Evolutionary conservation across 2,888 invertebrate genomes (phyloP).

Genomic region (Pandemis corylana): DNA sequence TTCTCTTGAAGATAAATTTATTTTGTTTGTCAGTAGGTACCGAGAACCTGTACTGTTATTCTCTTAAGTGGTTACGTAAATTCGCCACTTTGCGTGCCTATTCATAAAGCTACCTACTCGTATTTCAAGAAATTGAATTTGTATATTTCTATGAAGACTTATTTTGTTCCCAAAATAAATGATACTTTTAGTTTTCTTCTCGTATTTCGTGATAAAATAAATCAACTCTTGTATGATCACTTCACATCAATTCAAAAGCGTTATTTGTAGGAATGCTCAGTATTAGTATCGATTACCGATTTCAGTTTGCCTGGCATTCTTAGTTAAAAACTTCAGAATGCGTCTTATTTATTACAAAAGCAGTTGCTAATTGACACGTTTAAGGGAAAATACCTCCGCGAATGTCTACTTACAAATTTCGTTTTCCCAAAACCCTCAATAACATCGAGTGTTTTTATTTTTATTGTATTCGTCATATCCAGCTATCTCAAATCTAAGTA

Average conservation of each 20-base stretch:
- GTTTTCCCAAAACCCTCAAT: too few species aligned
- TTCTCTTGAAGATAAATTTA: not conserved
- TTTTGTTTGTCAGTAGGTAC: not conserved
- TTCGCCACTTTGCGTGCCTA: not conserved
- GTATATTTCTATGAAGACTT: not conserved
- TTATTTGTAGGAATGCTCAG: constrained; percentile 2
- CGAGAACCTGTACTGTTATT: too few species aligned
- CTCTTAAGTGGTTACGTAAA: not conserved
- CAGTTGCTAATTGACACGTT: too few species aligned
- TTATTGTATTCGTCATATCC: too few species aligned
- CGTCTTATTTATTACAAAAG: not conserved
- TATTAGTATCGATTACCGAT: constrained; percentile 8
- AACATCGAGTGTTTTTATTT: too few species aligned
- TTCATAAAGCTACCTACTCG: not conserved
- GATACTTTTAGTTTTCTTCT: not conserved
- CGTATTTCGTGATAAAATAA: not conserved
- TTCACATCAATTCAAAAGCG: not conserved
- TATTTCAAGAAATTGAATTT: not conserved
- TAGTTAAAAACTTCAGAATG: not conserved
- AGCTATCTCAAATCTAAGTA: too few species aligned
- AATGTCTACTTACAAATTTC: too few species aligned
- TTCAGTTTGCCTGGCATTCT: not conserved
- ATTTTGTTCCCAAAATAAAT: not conserved
- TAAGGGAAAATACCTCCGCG: too few species aligned
- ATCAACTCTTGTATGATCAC: not conserved